These are phyloP conservation scores for Oligia strigilis DNA, from an alignment of 2,888 invertebrate genomes.

Conservation along the genomic window DNA sequence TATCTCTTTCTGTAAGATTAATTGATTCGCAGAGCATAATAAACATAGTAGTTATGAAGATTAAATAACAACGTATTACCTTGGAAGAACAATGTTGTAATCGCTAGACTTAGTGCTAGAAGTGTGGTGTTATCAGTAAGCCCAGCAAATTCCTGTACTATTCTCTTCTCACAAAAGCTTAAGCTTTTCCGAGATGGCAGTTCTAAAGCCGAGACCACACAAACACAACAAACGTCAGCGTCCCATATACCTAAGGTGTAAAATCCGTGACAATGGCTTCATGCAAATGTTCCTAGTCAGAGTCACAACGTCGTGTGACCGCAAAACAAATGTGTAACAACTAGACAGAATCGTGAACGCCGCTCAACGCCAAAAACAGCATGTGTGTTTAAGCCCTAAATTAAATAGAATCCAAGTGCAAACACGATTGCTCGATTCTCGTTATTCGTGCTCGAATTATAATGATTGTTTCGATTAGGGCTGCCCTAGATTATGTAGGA, in stretches of 20 bases:
- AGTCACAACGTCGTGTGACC: conserved; percentile 41
- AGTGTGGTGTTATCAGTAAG: neutral
- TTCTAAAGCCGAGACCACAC: conserved; percentile 48
- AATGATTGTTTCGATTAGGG: conserved; percentile 45
- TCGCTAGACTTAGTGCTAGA: neutral
- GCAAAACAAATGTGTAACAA: conserved; percentile 37
- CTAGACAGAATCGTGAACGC: conserved; percentile 39
- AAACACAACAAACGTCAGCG: conserved; percentile 18
- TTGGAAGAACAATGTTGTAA: neutral
- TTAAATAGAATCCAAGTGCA: conserved; percentile 46
- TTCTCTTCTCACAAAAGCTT: conserved; percentile 8
- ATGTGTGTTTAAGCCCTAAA: conserved; percentile 39
- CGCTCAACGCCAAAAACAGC: conserved; percentile 42
- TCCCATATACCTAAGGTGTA: conserved; percentile 22
- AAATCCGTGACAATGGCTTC: conserved; percentile 48
- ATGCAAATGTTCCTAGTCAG: conserved; percentile 23
- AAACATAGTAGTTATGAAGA: neutral
- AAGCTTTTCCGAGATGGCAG: neutral
- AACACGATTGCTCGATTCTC: conserved; percentile 41
- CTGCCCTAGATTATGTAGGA: neutral
- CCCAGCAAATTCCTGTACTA: neutral
- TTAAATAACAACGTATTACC: neutral
- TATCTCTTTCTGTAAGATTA: no score
- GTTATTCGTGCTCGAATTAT: conserved; percentile 54
- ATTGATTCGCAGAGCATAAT: neutral